Percentiles rank a stretch among this genome's conserved stretches.
Conservation (phyloP, 2,113 vertebrate genomes). For the Leptosomus discolor region DNA sequence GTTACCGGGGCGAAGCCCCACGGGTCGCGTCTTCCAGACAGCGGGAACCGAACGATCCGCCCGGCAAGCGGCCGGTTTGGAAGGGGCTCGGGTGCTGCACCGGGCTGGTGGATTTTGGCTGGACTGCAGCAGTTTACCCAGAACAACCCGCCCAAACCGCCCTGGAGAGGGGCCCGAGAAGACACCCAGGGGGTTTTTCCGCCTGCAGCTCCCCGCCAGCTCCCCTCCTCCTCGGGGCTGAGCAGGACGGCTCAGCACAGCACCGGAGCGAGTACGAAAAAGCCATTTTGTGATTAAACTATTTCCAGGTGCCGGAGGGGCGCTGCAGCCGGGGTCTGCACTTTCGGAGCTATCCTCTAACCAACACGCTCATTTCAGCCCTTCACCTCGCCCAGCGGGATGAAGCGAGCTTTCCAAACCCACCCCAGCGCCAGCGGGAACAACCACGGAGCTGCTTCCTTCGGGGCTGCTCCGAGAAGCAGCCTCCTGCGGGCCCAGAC, state of each 20-base stretch:
- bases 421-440: rapidly evolving
- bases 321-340: neutral
- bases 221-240: neutral
- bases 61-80: neutral
- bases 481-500: neutral
- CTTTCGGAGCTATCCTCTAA: neutral
- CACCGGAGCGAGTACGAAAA: neutral
- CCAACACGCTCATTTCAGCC: rapidly evolving
- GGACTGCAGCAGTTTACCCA: neutral
- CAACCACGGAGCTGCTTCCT: neutral
- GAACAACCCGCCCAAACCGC: too few relatives aligned
- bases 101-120: neutral
- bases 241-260: neutral
- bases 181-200: neutral
- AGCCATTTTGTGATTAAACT: neutral
- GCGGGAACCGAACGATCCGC: neutral
- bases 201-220: neutral
- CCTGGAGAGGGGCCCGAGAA: neutral
- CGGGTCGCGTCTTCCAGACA: neutral
- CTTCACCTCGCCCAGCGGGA: neutral
- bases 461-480: rapidly evolving
- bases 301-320: neutral
- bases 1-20: neutral
- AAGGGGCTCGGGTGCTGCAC: neutral
- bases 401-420: neutral